Percentiles rank a stretch among this genome's conserved stretches.
phyloP scores from a whole-genome alignment of 2,113 vertebrate genomes.

The Passer montanus region DNA sequence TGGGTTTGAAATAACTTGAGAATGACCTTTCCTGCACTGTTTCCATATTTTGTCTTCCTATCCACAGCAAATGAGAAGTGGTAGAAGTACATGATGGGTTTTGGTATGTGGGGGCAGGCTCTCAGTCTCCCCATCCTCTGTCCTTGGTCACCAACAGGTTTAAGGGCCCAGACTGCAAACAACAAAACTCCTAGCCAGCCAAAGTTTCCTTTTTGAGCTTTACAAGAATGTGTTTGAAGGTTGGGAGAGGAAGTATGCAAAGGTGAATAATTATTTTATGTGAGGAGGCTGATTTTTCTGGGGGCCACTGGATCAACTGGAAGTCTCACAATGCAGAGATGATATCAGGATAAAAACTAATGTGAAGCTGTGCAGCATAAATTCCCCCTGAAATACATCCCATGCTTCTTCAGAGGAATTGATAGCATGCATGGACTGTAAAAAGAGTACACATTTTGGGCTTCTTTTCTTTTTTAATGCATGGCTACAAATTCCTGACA shows the following conservation, averaged over 20 bases:
- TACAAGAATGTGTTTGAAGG: neutral
- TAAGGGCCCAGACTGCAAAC: neutral
- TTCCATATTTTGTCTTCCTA: neutral
- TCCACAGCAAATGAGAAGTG: accelerated
- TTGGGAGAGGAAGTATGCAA: neutral
- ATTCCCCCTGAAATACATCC: neutral
- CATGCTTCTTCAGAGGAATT: neutral
- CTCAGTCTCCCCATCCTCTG: neutral
- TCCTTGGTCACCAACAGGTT: neutral
- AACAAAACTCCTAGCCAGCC: neutral
- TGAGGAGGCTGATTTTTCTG: neutral
- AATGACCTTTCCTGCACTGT: neutral
- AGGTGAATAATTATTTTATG: neutral
- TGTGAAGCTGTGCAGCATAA: neutral
- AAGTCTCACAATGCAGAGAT: neutral
- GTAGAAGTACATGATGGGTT: neutral
- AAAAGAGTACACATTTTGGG: neutral
- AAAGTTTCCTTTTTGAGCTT: neutral
- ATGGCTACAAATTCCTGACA: neutral
- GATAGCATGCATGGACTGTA: neutral
- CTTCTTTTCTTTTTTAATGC: slow-evolving; percentile 18
- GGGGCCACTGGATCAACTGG: neutral
- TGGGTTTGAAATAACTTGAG: slow-evolving; percentile 14
- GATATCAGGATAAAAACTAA: neutral
- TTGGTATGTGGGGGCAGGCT: neutral